These are phyloP conservation scores for Spea bombifrons DNA, from an alignment of 2,113 vertebrate species.

Conservation along the genomic window DNA sequence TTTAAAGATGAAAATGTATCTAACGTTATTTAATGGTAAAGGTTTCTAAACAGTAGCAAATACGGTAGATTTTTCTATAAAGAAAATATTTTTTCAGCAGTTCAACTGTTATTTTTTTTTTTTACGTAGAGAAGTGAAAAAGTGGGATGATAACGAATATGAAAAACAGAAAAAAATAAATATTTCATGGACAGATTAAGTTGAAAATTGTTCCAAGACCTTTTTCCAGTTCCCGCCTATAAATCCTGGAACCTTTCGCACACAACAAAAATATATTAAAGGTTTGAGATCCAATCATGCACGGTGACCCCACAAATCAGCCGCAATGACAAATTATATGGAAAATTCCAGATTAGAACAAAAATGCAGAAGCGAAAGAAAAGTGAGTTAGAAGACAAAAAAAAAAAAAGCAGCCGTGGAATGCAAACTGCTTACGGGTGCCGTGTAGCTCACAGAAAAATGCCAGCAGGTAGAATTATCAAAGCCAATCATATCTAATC, in stretches of 20 bases:
- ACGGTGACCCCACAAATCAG: slow-evolving; percentile 56
- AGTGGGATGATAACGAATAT: too few species aligned
- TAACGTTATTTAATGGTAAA: too few species aligned
- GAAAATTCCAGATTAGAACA: slow-evolving; percentile 51
- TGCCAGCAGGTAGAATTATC: slow-evolving; percentile 60
- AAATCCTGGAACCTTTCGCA: not conserved
- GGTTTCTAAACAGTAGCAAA: too few species aligned
- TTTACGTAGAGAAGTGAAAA: too few species aligned
- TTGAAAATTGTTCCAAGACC: not conserved
- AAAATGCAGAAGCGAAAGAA: slow-evolving; percentile 52
- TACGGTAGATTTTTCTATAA: too few species aligned
- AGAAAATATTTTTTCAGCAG: too few species aligned
- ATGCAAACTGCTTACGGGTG: slow-evolving; percentile 58
- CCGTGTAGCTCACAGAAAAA: slow-evolving; percentile 62
- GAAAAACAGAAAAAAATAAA: not conserved
- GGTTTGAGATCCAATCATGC: slow-evolving; percentile 48
- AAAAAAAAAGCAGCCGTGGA: slow-evolving; percentile 35
- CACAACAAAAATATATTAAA: slow-evolving; percentile 20
- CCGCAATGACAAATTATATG: slow-evolving; percentile 54
- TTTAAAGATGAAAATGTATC: too few species aligned
- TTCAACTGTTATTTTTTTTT: too few species aligned
- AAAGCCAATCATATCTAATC: slow-evolving; percentile 66
- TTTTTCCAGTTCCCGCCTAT: not conserved
- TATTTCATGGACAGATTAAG: slow-evolving; percentile 34
- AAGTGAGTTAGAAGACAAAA: slow-evolving; percentile 40